Evolutionary conservation across 2,888 invertebrate species (phyloP).

Genomic region (Sphinx pinastri): DNA sequence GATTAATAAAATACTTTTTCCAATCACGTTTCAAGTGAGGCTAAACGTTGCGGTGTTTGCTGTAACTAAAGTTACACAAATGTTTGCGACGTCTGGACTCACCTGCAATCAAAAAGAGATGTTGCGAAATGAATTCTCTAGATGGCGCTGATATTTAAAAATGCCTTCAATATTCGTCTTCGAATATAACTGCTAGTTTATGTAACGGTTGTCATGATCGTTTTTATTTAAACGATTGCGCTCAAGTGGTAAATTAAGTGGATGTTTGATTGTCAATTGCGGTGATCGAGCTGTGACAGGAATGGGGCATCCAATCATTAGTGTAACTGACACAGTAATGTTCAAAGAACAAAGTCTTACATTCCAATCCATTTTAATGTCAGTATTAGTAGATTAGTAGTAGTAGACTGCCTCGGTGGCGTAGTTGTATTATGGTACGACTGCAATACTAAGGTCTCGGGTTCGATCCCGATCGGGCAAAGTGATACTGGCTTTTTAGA

Average conservation of each 20-base stretch:
- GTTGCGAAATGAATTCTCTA: neutral
- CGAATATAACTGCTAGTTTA: neutral
- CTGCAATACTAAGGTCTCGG: too few species aligned
- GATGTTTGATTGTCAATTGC: conserved; percentile 21
- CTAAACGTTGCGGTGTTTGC: neutral
- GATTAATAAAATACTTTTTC: conserved; percentile 44
- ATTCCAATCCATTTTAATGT: neutral
- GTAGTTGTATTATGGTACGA: too few species aligned
- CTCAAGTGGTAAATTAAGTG: conserved; percentile 19
- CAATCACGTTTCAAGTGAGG: neutral
- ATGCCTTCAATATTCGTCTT: neutral
- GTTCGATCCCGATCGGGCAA: too few species aligned
- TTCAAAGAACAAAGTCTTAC: conserved; percentile 27
- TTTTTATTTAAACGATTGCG: conserved; percentile 21
- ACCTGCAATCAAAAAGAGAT: conserved; percentile 9
- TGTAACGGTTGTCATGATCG: neutral
- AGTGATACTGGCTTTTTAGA: too few species aligned
- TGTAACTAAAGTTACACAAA: conserved; percentile 5
- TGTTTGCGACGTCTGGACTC: neutral
- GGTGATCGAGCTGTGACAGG: conserved; percentile 19
- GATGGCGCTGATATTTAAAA: conserved; percentile 20
- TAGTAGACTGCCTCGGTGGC: too few species aligned
- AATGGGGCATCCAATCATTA: conserved; percentile 13
- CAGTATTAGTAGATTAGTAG: neutral
- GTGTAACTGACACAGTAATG: neutral